A percentile compares a stretch with the other conserved stretches of the same genome.
Evolutionary conservation across 1,140 invertebrate species (phyloP).

Genomic region (Polypedilum vanderplanki): DNA sequence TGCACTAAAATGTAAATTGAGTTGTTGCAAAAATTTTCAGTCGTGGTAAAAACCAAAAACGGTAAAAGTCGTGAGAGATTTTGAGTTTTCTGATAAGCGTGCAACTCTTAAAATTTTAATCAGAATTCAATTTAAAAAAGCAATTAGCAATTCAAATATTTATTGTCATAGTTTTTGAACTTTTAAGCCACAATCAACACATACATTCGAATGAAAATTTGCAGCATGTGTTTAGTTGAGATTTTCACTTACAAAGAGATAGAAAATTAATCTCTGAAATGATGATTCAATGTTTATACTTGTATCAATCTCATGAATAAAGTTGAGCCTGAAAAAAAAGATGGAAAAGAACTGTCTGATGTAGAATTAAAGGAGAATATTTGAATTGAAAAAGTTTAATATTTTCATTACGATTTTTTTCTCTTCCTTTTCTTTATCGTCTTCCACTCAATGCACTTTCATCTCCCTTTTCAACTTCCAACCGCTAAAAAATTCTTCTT

Average conservation of each 20-base stretch:
- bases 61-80: no score
- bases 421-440: neutral
- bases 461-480: neutral
- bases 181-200: neutral
- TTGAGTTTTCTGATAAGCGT: neutral
- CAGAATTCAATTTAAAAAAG: constrained; percentile 16
- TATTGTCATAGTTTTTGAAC: neutral
- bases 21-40: neutral
- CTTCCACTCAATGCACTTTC: constrained; percentile 17
- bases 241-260: no score
- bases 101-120: neutral
- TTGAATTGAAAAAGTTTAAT: constrained; percentile 14
- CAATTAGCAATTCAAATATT: constrained; percentile 14
- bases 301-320: no score
- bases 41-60: no score
- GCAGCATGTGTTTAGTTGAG: no score
- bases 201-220: neutral
- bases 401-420: constrained; percentile 1
- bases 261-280: no score
- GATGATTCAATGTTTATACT: no score
- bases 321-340: no score
- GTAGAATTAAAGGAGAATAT: neutral
- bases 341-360: neutral
- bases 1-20: neutral
- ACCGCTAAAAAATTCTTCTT: neutral